These are phyloP conservation scores for Tringa solitaria DNA, from an alignment of 2,113 vertebrate genomes.

Conservation along the genomic window DNA sequence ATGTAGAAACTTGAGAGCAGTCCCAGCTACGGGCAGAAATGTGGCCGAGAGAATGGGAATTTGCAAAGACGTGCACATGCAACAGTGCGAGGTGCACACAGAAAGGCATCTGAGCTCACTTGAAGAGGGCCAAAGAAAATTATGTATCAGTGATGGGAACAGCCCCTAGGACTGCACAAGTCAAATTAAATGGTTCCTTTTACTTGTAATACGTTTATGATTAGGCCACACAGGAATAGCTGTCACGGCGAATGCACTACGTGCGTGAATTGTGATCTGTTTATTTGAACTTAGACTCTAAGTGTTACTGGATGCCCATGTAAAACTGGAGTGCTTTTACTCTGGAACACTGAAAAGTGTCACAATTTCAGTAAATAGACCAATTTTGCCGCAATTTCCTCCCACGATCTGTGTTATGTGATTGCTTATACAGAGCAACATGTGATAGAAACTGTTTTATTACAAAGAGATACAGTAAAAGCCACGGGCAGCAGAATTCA, in stretches of 20 bases:
- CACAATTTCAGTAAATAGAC: background rate
- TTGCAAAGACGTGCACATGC: background rate
- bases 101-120: background rate
- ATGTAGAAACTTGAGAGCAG: background rate
- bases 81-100: background rate
- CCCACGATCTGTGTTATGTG: background rate
- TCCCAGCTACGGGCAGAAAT: background rate
- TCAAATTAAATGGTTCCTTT: constrained; percentile 23
- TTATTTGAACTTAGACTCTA: background rate
- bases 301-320: background rate
- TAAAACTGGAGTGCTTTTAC: background rate
- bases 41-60: background rate
- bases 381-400: background rate
- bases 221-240: background rate
- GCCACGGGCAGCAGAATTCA: background rate
- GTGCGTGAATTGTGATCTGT: background rate
- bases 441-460: background rate
- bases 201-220: background rate
- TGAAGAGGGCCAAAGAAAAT: background rate
- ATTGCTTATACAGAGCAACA: background rate
- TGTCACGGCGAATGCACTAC: background rate
- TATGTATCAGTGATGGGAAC: background rate
- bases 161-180: background rate
- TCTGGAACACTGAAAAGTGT: background rate
- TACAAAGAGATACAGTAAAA: background rate